These are phyloP conservation scores for Scelioninae gen. 2 DNA, from an alignment of 2,888 invertebrate genomes.

Conservation along the genomic window DNA sequence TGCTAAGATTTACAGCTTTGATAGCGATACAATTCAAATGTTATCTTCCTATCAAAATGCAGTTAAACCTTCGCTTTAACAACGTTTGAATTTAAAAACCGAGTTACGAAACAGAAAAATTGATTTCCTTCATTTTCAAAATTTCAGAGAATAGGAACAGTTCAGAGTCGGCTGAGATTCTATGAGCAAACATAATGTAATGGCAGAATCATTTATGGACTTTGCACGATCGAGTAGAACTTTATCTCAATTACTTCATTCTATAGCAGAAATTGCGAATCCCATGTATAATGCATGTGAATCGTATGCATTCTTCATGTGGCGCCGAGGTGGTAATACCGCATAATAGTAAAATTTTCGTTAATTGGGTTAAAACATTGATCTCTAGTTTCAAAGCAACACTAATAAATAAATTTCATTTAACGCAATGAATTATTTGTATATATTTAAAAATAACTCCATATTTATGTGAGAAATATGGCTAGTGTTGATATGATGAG, in stretches of 20 bases:
- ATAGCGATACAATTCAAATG: too few relatives aligned
- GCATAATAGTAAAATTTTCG: constrained; percentile 12
- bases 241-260: constrained; percentile 28
- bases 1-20: background rate
- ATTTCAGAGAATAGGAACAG: background rate
- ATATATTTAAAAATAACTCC: too few relatives aligned
- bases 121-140: background rate
- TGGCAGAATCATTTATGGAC: constrained; percentile 22
- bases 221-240: constrained; percentile 23
- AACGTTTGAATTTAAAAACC: too few relatives aligned
- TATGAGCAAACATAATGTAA: constrained; percentile 19
- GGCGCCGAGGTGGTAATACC: constrained; percentile 12
- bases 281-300: constrained; percentile 26
- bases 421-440: background rate
- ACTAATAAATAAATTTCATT: too few relatives aligned
- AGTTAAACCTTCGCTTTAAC: too few relatives aligned
- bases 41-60: too few relatives aligned
- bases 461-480: too few relatives aligned
- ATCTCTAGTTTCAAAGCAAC: background rate
- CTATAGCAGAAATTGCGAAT: constrained; percentile 14
- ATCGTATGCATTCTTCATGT: constrained; percentile 24
- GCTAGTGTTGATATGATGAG: too few relatives aligned
- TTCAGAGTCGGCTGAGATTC: constrained; percentile 6
- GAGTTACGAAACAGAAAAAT: background rate
- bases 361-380: constrained; percentile 15